A percentile compares a stretch with the other conserved stretches of the same genome.
Conservation (phyloP, 2,888 invertebrate genomes). For the Hirudinaria manillensis region DNA sequence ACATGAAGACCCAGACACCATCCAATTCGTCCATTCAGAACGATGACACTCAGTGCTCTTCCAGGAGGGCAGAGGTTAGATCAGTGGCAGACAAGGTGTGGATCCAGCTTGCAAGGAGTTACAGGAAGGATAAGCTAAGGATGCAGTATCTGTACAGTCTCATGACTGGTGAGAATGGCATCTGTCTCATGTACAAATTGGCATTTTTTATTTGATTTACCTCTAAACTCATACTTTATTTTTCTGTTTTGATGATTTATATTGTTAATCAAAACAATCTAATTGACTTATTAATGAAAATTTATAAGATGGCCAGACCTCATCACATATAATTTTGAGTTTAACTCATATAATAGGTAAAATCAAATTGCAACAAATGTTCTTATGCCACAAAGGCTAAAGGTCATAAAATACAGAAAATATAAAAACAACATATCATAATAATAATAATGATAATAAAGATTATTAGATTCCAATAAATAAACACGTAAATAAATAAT, state of each 20-base stretch:
- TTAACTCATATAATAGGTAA: too few relatives aligned
- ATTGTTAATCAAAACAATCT: too few relatives aligned
- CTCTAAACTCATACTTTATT: background rate
- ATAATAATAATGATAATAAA: background rate
- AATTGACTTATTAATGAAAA: too few relatives aligned
- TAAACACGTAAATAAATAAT: background rate
- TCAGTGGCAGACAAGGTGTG: slow-evolving; percentile 10
- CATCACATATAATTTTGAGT: too few relatives aligned
- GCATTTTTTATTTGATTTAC: too few relatives aligned
- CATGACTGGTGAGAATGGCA: background rate
- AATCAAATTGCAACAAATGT: too few relatives aligned
- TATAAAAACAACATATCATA: background rate
- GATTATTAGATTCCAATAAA: background rate
- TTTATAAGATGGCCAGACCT: too few relatives aligned
- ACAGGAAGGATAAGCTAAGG: slow-evolving; percentile 20
- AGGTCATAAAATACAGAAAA: background rate
- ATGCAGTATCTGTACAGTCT: slow-evolving; percentile 27
- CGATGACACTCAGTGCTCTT: background rate
- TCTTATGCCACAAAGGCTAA: too few relatives aligned
- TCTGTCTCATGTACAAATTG: too few relatives aligned
- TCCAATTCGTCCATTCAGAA: background rate
- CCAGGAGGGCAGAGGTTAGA: background rate
- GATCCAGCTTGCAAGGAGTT: slow-evolving; percentile 12
- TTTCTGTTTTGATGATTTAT: too few relatives aligned
- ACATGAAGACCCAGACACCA: background rate